A percentile compares a stretch with the other conserved stretches of the same genome.
Evolutionary conservation across 2,113 vertebrate species (phyloP).

Genomic region (Felis chaus): DNA sequence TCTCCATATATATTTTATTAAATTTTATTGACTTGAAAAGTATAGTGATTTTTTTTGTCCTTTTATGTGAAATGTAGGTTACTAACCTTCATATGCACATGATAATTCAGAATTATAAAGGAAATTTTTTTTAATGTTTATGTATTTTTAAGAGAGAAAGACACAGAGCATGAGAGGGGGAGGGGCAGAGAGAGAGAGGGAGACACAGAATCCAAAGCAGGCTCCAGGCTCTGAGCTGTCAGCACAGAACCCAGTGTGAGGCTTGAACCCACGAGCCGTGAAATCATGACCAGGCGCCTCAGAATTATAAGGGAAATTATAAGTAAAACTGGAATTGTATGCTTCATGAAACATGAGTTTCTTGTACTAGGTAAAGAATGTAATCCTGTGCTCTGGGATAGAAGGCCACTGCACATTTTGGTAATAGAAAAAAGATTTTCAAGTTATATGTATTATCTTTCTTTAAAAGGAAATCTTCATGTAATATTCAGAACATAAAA

Average conservation of each 20-base stretch:
- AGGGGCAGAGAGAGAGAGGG: too few relatives aligned
- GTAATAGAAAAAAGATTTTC: slow-evolving; percentile 29
- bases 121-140: too few relatives aligned
- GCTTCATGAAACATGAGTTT: background rate
- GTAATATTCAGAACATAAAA: slow-evolving; percentile 27
- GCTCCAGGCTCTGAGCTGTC: too few relatives aligned
- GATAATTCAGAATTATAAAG: background rate
- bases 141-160: too few relatives aligned
- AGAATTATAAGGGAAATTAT: background rate
- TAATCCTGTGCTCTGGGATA: background rate
- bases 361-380: background rate
- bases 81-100: background rate
- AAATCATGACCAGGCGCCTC: too few relatives aligned
- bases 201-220: too few relatives aligned
- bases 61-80: background rate
- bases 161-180: too few relatives aligned
- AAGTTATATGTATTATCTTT: background rate
- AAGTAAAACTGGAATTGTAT: background rate
- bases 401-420: background rate
- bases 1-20: background rate
- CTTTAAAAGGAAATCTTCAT: slow-evolving; percentile 20
- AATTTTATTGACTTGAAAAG: background rate
- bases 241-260: too few relatives aligned
- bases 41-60: background rate
- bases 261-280: too few relatives aligned